Evolutionary conservation across 1,140 invertebrate species (phyloP), one percentile per base, ranked within the genome.

Genomic region (Caerostris extrusa): DNA sequence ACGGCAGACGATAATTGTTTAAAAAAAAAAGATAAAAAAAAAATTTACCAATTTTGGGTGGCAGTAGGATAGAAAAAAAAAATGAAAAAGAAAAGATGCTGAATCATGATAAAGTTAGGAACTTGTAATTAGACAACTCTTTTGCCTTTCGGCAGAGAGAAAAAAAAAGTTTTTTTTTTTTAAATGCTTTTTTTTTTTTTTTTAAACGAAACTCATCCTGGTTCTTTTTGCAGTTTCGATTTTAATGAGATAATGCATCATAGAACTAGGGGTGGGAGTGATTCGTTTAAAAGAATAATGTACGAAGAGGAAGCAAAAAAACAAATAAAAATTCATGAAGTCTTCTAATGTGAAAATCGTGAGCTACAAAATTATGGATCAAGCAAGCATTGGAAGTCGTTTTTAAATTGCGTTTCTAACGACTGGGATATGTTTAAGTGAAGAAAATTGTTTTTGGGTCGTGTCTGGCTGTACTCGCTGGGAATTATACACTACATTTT

Each of bases 201-300:
- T 56, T 61, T 55, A 19, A 19, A n/a, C 17, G 10, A 58, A 60
- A 85, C 71, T 92, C 77, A 34, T 92, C 90, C 71, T 67, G 56
- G 56, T 34, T n/a, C 55, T 67, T 67, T 77, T 83, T 8, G 60
- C 64, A 86, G 64, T 83, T 93, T 87, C 91, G 91, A 93, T 93
- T 93, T 93, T 93, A 93, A 93, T 93, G 83, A 93, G 91, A 93
- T 93, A 93, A 93, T 93, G 83, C 91, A 85, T 92, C 81, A 85
- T 60, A 93, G 91, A 93, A 19, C 55, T 55, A 55, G 83, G 61
- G 58, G 57, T 12, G 55, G 50, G 55, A 34, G 60, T n/a, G 57
- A 50, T 64, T 87, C 7, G 57, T 61, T 61, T 87, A 61, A 34
- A n/a, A 64, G 57, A 19, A 56, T 14, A 69, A 7, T 10, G 61